Evolutionary conservation across 2,888 invertebrate genomes (phyloP), one percentile per base, ranked within the genome.

Genomic region (Odontocolon sp.): DNA sequence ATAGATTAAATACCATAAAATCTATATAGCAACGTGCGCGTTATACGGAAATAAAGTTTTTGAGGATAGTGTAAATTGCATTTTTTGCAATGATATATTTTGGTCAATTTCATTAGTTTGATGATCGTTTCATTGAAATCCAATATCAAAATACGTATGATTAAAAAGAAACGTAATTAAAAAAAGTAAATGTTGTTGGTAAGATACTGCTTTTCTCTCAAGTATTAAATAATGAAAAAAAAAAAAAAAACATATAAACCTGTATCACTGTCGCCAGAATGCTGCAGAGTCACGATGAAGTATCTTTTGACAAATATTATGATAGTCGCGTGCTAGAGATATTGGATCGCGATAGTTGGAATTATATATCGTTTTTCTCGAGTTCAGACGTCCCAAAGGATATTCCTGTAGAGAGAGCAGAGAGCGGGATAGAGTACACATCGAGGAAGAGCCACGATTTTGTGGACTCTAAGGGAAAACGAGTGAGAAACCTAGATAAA

Each of bases 261-360:
- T 16, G 9, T 0, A 33, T n/a, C n/a, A 33, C 54, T 54, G 36
- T 23, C 21, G 18, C 11, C 5, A 11, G n/a, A 38, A 5, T 23
- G 40, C 23, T 31, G 18, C 9, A 18, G 14, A 28, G 4, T 40
- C 38, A 40, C 14, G 36, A 23, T 14, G 3, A 11, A 59, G 63
- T 61, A 54, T 70, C 50, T 70, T 70, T 70, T 52, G 40, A 57
- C 70, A 76, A 70, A 76, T 76, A 76, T 70, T 76, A 59, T 70
- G 50, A 76, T 61, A 70, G 64, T 45, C 64, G 57, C 63, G 28
- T 63, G 23, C 31, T 3, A 14, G 75, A 66, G 70, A 56, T 68
- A 70, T 76, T 66, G 70, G 59, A 76, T 76, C 70, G 56, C 11
- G 75, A 76, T 70, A 59, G 75, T 66, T 50, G 70, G 36, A 76